Percentiles rank a stretch among this genome's conserved stretches.
Evolutionary conservation across 1,140 invertebrate genomes (phyloP).

Genomic region (Drosophila obscura): DNA sequence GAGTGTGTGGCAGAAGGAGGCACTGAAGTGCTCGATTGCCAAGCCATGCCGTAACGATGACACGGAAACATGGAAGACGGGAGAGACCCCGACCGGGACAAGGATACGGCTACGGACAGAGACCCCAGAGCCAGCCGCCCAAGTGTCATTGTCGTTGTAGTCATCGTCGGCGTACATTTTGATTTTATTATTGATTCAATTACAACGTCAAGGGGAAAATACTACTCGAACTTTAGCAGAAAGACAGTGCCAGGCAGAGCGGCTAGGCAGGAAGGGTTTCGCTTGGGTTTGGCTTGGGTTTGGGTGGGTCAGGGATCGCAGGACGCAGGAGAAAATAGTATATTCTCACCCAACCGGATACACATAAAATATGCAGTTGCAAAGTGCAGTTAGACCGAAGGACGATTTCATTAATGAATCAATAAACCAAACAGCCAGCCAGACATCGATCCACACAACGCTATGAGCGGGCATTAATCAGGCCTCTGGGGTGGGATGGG

Average conservation of each 20-base stretch:
- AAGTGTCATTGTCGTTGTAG: conserved; percentile 51
- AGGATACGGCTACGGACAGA: conserved; percentile 1
- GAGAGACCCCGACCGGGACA: not conserved
- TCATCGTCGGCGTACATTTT: conserved; percentile 51
- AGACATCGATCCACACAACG: not conserved
- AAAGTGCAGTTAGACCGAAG: not conserved
- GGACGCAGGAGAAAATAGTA: no score
- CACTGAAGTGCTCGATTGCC: conserved; percentile 24
- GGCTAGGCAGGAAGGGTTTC: conserved; percentile 11
- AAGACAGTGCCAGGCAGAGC: not conserved
- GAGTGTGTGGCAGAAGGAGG: conserved; percentile 10
- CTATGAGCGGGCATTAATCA: no score
- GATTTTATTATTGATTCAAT: conserved; percentile 79
- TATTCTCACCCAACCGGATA: no score
- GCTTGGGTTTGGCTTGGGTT: not conserved
- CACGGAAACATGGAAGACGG: conserved; percentile 16
- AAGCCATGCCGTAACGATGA: conserved; percentile 38
- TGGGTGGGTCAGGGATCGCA: conserved; percentile 12
- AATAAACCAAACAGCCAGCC: not conserved
- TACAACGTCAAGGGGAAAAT: conserved; percentile 63
- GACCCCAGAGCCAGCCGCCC: conserved; percentile 12
- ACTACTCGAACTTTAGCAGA: not conserved
- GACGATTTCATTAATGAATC: conserved; percentile 35
- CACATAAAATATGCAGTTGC: conserved; percentile 25
- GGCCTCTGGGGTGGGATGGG: no score